These are phyloP conservation scores for Ceriagrion tenellum DNA, from an alignment of 2,888 invertebrate genomes.

Conservation along the genomic window DNA sequence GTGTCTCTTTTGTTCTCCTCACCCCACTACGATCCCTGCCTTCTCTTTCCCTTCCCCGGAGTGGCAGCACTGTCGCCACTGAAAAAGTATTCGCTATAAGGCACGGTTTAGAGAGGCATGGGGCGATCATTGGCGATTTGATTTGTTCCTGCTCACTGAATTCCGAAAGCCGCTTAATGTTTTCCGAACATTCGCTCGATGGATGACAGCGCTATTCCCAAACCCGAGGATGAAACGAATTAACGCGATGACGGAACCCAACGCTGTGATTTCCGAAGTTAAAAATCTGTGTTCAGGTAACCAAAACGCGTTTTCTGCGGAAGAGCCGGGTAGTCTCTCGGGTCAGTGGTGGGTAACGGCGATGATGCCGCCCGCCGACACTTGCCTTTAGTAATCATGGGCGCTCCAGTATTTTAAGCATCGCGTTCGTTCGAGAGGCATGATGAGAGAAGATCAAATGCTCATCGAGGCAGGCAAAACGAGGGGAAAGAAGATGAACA, in stretches of 20 bases:
- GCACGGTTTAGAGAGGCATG: not conserved
- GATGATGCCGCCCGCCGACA: slow-evolving; percentile 51
- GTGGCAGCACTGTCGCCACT: not conserved
- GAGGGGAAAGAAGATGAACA: not conserved
- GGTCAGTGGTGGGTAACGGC: slow-evolving; percentile 57
- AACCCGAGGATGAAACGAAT: slow-evolving; percentile 56
- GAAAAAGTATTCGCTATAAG: slow-evolving; percentile 44
- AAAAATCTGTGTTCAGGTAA: slow-evolving; percentile 51
- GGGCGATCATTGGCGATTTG: slow-evolving; percentile 64
- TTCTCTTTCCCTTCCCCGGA: not conserved
- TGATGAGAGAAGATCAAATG: slow-evolving; percentile 48
- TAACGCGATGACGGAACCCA: slow-evolving; percentile 9
- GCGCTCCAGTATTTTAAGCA: slow-evolving; percentile 27
- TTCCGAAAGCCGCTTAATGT: slow-evolving; percentile 61
- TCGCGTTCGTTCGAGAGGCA: slow-evolving; percentile 9
- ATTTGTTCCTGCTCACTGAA: slow-evolving; percentile 44
- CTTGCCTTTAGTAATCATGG: slow-evolving; percentile 58
- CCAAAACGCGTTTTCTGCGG: slow-evolving; percentile 42
- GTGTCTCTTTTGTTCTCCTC: not conserved
- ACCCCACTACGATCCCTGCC: not conserved
- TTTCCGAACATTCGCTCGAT: slow-evolving; percentile 50
- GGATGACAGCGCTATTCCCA: slow-evolving; percentile 57
- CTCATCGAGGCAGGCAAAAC: slow-evolving; percentile 20
- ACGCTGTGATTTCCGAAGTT: slow-evolving; percentile 60
- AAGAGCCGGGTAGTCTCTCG: slow-evolving; percentile 4